Evolutionary conservation across 2,888 invertebrate species (phyloP).

Genomic region (Thyatira batis): DNA sequence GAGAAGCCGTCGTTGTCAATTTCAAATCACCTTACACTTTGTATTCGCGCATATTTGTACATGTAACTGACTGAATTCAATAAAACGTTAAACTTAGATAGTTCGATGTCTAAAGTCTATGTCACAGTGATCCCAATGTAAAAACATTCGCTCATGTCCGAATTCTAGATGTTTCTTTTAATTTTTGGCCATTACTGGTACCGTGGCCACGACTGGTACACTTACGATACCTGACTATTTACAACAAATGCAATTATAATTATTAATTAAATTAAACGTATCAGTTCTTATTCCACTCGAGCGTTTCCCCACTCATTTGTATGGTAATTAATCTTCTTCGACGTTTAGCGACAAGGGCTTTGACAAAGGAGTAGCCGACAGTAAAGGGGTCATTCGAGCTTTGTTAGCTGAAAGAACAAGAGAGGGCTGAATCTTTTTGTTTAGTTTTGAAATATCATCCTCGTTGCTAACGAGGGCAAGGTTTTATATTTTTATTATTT

Average conservation of each 20-base stretch:
- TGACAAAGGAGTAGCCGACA: slow-evolving; percentile 57
- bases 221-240: not conserved
- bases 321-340: slow-evolving; percentile 72
- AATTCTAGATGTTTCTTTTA: no score
- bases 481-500: slow-evolving; percentile 7
- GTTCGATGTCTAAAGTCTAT: no score
- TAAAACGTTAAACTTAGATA: no score
- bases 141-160: no score
- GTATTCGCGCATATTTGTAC: no score
- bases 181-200: no score
- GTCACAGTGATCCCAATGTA: no score
- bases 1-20: no score
- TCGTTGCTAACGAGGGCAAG: slow-evolving; percentile 44
- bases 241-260: not conserved
- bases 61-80: no score
- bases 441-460: slow-evolving; percentile 65
- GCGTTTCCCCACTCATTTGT: slow-evolving; percentile 50
- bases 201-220: no score
- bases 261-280: slow-evolving; percentile 16
- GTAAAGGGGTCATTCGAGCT: slow-evolving; percentile 68
- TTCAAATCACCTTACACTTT: no score
- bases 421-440: slow-evolving; percentile 57
- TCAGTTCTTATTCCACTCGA: slow-evolving; percentile 28
- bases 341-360: slow-evolving; percentile 56
- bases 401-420: slow-evolving; percentile 56